Conservation (phyloP, 2,113 vertebrate genomes). For the Rhipidura dahli region DNA sequence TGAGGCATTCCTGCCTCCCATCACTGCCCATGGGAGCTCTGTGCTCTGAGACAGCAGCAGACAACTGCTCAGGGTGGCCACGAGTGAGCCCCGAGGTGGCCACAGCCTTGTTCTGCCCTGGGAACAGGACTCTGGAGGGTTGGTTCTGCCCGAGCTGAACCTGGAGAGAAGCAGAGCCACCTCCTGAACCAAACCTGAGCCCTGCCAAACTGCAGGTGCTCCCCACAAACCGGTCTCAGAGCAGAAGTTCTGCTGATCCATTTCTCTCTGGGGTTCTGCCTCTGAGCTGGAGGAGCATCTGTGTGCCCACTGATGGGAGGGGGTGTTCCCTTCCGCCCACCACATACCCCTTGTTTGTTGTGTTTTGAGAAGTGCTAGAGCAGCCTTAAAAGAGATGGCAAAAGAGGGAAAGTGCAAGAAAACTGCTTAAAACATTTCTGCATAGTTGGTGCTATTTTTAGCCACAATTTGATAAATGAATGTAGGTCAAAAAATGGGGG, state of each 20-base stretch:
- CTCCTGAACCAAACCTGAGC: background rate
- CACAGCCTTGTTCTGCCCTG: background rate
- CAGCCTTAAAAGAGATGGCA: background rate
- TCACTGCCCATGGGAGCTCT: background rate
- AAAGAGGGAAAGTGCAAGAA: background rate
- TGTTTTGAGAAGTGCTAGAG: background rate
- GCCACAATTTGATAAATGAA: slow-evolving; percentile 7
- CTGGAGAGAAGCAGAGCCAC: background rate
- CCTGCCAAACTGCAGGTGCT: background rate
- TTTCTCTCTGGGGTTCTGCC: background rate
- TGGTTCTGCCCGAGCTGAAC: background rate
- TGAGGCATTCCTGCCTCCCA: background rate
- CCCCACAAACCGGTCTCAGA: background rate
- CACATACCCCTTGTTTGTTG: background rate
- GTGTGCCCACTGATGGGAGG: background rate
- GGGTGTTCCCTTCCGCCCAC: background rate
- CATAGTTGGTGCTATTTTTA: slow-evolving; percentile 3
- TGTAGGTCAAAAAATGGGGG: slow-evolving; percentile 9
- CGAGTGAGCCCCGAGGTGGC: background rate
- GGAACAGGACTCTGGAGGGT: background rate
- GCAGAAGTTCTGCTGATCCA: background rate
- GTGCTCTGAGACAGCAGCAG: rapidly evolving
- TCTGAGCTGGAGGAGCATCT: background rate
- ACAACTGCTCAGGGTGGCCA: background rate
- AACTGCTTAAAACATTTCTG: background rate